Evolutionary conservation across 2,113 vertebrate genomes (phyloP).

Genomic region (Xerus inauris): DNA sequence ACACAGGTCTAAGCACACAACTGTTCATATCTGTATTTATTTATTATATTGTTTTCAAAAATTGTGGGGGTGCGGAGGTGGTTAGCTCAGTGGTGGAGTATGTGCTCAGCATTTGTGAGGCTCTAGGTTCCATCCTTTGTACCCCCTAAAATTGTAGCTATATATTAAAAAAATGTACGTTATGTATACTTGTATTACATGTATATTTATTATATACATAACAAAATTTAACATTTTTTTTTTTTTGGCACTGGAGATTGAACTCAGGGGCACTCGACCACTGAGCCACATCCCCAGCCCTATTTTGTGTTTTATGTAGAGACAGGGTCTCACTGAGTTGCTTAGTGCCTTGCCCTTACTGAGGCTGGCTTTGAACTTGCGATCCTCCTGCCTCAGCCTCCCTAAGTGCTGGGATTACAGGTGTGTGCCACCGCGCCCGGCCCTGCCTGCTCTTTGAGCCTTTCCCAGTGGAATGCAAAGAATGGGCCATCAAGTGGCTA

Average conservation of each 20-base stretch:
- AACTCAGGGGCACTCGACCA: background rate
- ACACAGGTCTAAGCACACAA: no score
- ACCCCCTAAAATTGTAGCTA: background rate
- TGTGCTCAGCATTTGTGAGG: background rate
- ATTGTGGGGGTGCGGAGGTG: no score
- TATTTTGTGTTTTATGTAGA: background rate
- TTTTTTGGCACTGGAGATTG: background rate
- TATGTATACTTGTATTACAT: no score
- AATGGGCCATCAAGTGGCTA: background rate
- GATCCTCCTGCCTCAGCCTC: background rate
- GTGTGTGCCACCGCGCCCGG: no score
- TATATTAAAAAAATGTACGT: background rate
- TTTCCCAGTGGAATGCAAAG: background rate
- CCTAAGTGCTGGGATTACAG: background rate
- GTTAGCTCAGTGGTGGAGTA: background rate
- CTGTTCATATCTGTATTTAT: background rate
- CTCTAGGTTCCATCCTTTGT: no score
- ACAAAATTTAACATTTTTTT: background rate
- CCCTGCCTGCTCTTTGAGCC: background rate
- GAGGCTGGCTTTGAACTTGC: background rate
- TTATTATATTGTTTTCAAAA: background rate
- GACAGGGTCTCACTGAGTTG: background rate
- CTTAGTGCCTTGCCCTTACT: no score
- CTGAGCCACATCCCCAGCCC: background rate
- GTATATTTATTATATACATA: background rate